Evolutionary conservation across 2,797 vertebrate species (phyloP).

Genomic region (Sebastes baramenuke): DNA sequence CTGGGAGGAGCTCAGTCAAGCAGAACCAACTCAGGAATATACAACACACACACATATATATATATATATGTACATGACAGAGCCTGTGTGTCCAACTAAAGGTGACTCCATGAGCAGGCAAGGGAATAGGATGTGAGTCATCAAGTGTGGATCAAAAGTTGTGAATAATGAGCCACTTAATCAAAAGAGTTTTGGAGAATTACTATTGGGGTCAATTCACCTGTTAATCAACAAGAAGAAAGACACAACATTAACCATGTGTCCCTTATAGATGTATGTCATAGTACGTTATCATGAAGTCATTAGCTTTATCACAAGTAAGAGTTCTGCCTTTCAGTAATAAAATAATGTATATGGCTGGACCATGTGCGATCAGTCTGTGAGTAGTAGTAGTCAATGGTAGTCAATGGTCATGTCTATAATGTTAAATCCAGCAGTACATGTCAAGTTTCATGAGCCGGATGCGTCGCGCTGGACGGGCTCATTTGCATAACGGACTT

Average conservation of each 20-base stretch:
- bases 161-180: neutral
- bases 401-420: too few relatives aligned
- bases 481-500: too few relatives aligned
- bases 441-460: too few relatives aligned
- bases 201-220: neutral
- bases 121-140: neutral
- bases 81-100: slow-evolving; percentile 24
- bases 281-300: neutral
- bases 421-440: too few relatives aligned
- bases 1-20: slow-evolving; percentile 44
- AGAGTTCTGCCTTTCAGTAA: neutral
- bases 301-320: neutral
- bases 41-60: neutral
- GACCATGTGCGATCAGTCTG: too few relatives aligned
- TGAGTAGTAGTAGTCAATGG: too few relatives aligned
- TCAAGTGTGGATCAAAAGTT: neutral
- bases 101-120: slow-evolving; percentile 14
- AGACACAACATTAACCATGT: neutral
- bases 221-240: neutral
- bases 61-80: neutral
- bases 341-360: neutral
- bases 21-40: slow-evolving; percentile 48
- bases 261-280: neutral
- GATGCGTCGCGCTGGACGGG: too few relatives aligned
- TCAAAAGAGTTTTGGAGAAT: neutral